Evolutionary conservation across 2,888 invertebrate genomes (phyloP), one percentile per base, ranked within the genome.

Genomic region (Sarcophaga subvicina): DNA sequence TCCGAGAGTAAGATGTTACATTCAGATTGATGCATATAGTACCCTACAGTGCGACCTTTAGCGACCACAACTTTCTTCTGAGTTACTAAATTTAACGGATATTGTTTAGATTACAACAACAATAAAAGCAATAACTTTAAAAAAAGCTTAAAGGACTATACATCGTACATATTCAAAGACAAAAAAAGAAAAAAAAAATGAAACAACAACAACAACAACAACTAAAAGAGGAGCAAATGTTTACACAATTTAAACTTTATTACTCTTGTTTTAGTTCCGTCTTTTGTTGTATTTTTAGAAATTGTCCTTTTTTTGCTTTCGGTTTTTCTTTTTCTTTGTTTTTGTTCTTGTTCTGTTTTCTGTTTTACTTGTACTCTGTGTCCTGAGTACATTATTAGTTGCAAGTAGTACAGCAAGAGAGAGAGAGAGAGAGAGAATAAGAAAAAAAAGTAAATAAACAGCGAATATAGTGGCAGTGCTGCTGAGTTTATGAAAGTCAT

Each of bases 211-310:
- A 63, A 49, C 37, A 45, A 4, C 17, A 11, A 17, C 17, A 77
- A 59, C 70, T 72, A 71, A 71, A 37, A 64, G 73, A 64, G 69
- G 66, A 83, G 77, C 79, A 86, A 88, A 88, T 89, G 88, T 89
- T 89, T 88, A 89, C 85, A 89, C 88, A 89, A 89, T 89, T 89
- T 89, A 83, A 90, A 90, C 88, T 90, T 90, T 90, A 84, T 89
- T 89, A 88, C 88, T 88, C 79, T 89, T 86, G 88, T 79, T 81
- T 81, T 85, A 72, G 77, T 85, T 71, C 47, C 80, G 83, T 88
- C 78, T 25, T 62, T 81, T 75, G 70, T 27, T 47, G 72, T 27
- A 76, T 25, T 69, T 73, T 6, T 60, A 64, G 25, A 86, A 86
- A 77, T 63, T 86, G 83, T 83, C 86, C 80, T 45, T 76, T 77